phyloP scores from a whole-genome alignment of 2,888 invertebrate species.

The Epiblema foenella region DNA sequence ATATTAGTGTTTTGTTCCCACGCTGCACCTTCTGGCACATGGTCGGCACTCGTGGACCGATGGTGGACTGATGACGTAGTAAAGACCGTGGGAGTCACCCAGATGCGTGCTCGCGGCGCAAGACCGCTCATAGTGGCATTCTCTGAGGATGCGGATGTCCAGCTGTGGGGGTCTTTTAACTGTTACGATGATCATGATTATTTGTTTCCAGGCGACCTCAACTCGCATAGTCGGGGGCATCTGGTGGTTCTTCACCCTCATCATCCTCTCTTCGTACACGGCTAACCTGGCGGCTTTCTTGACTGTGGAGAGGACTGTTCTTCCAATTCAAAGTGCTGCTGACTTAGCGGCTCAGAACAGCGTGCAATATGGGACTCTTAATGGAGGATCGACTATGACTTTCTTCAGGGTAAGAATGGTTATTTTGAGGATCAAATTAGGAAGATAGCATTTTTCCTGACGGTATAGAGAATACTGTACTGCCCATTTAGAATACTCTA shows the following conservation, averaged over 20 bases:
- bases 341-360: slow-evolving; percentile 97
- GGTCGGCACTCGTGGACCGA: too few relatives aligned
- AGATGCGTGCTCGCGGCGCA: too few relatives aligned
- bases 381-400: slow-evolving; percentile 98
- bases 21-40: too few relatives aligned
- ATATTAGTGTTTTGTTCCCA: too few relatives aligned
- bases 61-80: too few relatives aligned
- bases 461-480: slow-evolving; percentile 95
- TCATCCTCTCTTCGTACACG: slow-evolving; percentile 99
- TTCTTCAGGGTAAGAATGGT: slow-evolving; percentile 92
- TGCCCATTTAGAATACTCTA: too few relatives aligned
- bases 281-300: slow-evolving; percentile 99
- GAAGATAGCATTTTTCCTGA: slow-evolving; percentile 98
- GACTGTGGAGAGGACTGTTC: slow-evolving; percentile 97
- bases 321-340: slow-evolving; percentile 97
- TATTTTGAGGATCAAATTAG: not conserved
- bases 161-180: too few relatives aligned
- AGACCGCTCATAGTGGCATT: too few relatives aligned
- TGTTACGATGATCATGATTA: too few relatives aligned
- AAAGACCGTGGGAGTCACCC: too few relatives aligned
- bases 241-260: slow-evolving; percentile 99
- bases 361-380: slow-evolving; percentile 97
- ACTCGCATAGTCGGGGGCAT: slow-evolving; percentile 98
- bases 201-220: slow-evolving; percentile 89
- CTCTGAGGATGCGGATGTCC: too few relatives aligned